phyloP scores from a whole-genome alignment of 2,797 vertebrate species.

The Macroramphosus scolopax region DNA sequence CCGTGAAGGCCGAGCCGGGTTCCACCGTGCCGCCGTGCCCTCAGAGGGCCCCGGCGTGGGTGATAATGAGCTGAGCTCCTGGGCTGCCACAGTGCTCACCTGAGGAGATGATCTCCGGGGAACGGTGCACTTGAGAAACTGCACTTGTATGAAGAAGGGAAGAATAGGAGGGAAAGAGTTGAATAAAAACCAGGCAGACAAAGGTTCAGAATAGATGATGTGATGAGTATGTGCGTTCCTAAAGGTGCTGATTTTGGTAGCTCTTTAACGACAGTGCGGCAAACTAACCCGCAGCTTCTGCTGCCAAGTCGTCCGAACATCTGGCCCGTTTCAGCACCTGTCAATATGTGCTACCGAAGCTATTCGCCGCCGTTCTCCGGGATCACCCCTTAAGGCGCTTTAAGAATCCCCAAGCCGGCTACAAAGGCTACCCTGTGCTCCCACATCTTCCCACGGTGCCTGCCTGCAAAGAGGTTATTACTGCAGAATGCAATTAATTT shows the following conservation, averaged over 20 bases:
- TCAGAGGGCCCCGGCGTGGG: conserved; percentile 57
- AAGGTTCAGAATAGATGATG: conserved; percentile 37
- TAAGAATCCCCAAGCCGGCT: conserved; percentile 49
- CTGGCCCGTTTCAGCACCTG: conserved; percentile 55
- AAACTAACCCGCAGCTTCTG: conserved; percentile 15
- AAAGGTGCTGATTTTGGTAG: conserved; percentile 27
- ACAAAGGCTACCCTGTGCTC: conserved; percentile 47
- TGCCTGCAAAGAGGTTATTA: conserved; percentile 64
- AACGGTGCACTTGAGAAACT: conserved; percentile 39
- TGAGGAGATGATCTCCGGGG: conserved; percentile 49
- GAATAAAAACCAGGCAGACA: conserved; percentile 16
- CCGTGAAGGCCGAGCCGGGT: conserved; percentile 37
- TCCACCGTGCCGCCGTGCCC: conserved; percentile 52
- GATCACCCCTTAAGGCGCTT: conserved; percentile 45
- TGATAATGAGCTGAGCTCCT: conserved; percentile 72
- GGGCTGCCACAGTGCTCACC: conserved; percentile 56
- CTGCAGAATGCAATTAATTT: conserved; percentile 69
- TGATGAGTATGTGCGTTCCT: conserved; percentile 26
- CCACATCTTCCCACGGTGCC: conserved; percentile 26
- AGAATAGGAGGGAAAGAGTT: conserved; percentile 29
- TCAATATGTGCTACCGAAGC: conserved; percentile 53
- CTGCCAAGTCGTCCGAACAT: conserved; percentile 60
- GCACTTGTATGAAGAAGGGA: conserved; percentile 35
- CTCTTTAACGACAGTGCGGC: conserved; percentile 28
- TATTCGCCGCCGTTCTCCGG: conserved; percentile 53